A percentile compares a stretch with the other conserved stretches of the same genome.
These are phyloP conservation scores for Cepaea hortensis DNA, from an alignment of 2,888 invertebrate species.

Conservation along the genomic window DNA sequence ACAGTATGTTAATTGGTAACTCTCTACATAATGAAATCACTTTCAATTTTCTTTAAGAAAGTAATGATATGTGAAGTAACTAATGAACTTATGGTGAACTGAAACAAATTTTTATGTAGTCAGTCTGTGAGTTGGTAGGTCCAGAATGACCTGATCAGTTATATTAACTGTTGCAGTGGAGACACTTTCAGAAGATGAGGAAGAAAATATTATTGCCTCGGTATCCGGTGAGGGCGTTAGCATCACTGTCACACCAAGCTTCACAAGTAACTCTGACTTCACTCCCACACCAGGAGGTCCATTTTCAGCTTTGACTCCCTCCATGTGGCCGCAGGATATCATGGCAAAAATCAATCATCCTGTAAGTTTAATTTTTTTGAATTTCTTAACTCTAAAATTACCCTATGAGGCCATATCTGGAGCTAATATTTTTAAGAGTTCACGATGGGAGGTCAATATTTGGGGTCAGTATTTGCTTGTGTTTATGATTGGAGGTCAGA, in stretches of 20 bases:
- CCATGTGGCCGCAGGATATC: constrained; percentile 97
- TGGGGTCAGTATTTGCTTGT: too few relatives aligned
- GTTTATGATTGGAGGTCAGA: too few relatives aligned
- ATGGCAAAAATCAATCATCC: constrained; percentile 82
- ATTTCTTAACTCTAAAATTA: too few relatives aligned
- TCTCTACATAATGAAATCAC: too few relatives aligned
- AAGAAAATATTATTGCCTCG: constrained; percentile 78
- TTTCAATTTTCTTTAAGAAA: too few relatives aligned
- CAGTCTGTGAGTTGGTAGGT: not conserved
- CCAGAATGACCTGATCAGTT: not conserved
- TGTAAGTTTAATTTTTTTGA: constrained; percentile 56
- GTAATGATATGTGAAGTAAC: too few relatives aligned
- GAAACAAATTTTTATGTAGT: too few relatives aligned
- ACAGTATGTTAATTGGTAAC: too few relatives aligned
- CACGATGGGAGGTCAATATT: too few relatives aligned
- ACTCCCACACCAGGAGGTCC: constrained; percentile 83
- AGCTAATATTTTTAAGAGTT: too few relatives aligned
- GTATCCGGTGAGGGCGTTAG: constrained; percentile 82
- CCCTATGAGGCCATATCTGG: too few relatives aligned
- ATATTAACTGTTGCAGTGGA: constrained; percentile 70
- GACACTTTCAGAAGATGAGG: constrained; percentile 83
- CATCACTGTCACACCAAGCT: constrained; percentile 78
- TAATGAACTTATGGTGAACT: too few relatives aligned
- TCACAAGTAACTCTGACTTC: constrained; percentile 66
- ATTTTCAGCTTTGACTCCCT: constrained; percentile 94